These are phyloP conservation scores for Carterocephalus palaemon DNA, from an alignment of 2,888 invertebrate species.

Conservation along the genomic window DNA sequence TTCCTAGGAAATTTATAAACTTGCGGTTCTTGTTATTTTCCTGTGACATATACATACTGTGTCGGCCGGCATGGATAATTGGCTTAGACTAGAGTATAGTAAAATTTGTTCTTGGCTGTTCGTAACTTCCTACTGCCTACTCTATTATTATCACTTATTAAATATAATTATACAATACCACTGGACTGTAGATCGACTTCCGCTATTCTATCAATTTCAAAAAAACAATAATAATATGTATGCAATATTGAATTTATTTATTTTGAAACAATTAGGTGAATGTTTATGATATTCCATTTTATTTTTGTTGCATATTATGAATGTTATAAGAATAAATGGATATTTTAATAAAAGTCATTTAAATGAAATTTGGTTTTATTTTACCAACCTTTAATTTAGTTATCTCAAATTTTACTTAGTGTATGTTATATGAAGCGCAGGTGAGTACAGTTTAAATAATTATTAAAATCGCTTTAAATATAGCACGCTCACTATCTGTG, in stretches of 20 bases:
- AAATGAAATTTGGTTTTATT: conserved; percentile 61
- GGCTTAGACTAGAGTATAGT: too few relatives aligned
- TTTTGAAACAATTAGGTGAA: conserved; percentile 70
- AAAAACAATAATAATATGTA: conserved; percentile 57
- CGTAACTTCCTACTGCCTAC: too few relatives aligned
- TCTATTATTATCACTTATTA: conserved; percentile 10
- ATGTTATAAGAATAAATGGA: conserved; percentile 80
- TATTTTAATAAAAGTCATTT: conserved; percentile 80
- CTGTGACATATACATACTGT: too few relatives aligned
- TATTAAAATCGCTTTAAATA: too few relatives aligned
- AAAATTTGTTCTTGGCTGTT: too few relatives aligned
- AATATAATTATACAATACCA: not conserved
- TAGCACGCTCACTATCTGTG: too few relatives aligned
- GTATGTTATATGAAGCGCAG: too few relatives aligned
- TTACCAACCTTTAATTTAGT: conserved; percentile 1
- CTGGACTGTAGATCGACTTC: conserved; percentile 1
- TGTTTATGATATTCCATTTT: conserved; percentile 78
- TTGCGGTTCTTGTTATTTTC: too few relatives aligned
- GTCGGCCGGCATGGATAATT: too few relatives aligned
- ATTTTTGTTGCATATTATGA: conserved; percentile 79
- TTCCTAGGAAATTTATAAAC: too few relatives aligned
- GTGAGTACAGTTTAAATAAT: too few relatives aligned
- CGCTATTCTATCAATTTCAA: conserved; percentile 11
- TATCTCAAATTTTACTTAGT: too few relatives aligned
- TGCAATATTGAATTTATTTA: conserved; percentile 64